Evolutionary conservation across 2,113 vertebrate genomes (phyloP).

Genomic region (Megaptera novaeangliae): DNA sequence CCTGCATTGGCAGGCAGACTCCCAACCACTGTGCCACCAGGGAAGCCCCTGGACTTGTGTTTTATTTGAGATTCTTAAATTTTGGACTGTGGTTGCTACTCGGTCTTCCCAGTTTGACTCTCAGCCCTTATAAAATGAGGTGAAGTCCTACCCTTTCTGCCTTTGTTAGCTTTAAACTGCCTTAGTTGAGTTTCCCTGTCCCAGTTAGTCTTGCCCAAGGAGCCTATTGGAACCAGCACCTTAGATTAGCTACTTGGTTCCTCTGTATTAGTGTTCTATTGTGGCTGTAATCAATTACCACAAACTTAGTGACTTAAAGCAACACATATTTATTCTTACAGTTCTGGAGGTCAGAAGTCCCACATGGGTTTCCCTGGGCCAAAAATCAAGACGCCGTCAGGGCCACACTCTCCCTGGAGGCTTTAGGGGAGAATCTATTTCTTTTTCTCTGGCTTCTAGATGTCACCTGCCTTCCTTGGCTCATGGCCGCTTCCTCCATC

Average conservation of each 20-base stretch:
- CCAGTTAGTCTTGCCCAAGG: neutral
- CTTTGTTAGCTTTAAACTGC: neutral
- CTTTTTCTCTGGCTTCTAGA: neutral
- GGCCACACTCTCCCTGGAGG: neutral
- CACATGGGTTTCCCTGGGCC: neutral
- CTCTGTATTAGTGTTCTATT: neutral
- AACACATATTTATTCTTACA: neutral
- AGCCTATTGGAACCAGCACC: neutral
- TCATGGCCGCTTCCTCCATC: neutral
- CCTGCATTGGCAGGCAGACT: neutral
- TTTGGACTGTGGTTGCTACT: neutral
- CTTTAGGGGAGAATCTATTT: neutral
- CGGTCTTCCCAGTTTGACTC: neutral
- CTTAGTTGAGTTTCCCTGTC: neutral
- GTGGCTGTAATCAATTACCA: neutral
- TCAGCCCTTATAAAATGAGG: neutral
- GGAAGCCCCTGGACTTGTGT: neutral
- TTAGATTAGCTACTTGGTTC: neutral
- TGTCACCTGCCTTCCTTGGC: neutral
- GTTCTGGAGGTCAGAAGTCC: neutral
- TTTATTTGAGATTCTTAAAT: neutral
- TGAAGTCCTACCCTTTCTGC: neutral
- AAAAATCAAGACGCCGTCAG: neutral
- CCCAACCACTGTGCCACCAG: neutral
- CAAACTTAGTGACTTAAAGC: neutral